phyloP scores from a whole-genome alignment of 2,797 vertebrate genomes.

The Cryptoblepharus egeriae region DNA sequence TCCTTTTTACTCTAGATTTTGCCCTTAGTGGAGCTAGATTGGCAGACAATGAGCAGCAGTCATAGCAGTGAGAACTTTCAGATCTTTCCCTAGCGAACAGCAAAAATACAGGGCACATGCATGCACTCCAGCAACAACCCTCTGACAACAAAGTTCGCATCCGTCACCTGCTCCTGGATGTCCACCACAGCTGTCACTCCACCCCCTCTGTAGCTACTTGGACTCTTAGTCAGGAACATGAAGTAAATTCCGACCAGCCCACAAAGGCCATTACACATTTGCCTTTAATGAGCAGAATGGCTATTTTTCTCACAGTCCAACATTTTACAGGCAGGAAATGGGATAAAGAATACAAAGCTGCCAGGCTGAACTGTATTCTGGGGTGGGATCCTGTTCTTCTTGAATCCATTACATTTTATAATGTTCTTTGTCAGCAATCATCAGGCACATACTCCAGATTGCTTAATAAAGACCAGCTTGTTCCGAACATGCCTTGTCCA shows the following conservation, averaged over 20 bases:
- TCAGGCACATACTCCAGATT: neutral
- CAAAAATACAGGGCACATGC: neutral
- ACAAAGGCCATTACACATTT: neutral
- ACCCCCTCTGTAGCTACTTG: conserved; percentile 54
- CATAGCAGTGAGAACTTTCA: neutral
- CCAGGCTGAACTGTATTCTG: neutral
- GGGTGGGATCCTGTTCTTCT: neutral
- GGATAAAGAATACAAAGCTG: neutral
- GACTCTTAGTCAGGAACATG: conserved; percentile 2
- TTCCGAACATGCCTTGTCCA: neutral
- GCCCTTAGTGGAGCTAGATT: no score
- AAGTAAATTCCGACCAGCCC: neutral
- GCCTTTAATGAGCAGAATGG: neutral
- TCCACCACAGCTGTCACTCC: conserved; percentile 34
- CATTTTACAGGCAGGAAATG: neutral
- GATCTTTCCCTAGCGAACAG: neutral
- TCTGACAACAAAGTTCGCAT: conserved; percentile 23
- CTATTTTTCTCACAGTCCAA: neutral
- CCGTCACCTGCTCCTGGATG: conserved; percentile 45
- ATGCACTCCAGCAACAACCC: fast-evolving
- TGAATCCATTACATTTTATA: neutral
- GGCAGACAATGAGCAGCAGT: neutral
- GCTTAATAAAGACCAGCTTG: neutral
- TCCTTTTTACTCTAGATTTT: no score
- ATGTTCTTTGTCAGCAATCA: neutral